These are phyloP conservation scores for Cotesia chilonis DNA, from an alignment of 1,140 invertebrate species.

Conservation along the genomic window DNA sequence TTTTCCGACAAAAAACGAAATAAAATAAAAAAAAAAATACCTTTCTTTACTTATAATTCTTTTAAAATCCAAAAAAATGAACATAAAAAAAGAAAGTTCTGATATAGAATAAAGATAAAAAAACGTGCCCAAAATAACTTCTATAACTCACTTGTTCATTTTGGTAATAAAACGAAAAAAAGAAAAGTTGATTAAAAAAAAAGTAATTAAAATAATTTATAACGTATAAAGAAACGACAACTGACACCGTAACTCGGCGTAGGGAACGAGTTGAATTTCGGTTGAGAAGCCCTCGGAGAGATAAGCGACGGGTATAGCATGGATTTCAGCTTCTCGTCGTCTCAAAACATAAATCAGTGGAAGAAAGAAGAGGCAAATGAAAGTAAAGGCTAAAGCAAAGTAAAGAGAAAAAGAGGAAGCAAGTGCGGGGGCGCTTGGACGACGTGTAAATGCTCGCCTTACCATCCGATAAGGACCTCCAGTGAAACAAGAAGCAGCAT, in stretches of 20 bases:
- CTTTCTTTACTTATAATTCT: too few relatives aligned
- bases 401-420: conserved; percentile 32
- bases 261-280: conserved; percentile 17
- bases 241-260: neutral
- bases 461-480: conserved; percentile 38
- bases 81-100: too few relatives aligned
- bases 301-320: conserved; percentile 12
- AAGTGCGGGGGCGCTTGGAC: conserved; percentile 37
- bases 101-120: too few relatives aligned
- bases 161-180: conserved; percentile 6
- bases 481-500: conserved; percentile 25
- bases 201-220: conserved; percentile 19
- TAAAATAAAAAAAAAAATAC: too few relatives aligned
- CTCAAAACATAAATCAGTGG: conserved; percentile 30
- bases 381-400: too few relatives aligned
- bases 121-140: too few relatives aligned
- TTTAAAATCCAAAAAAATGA: too few relatives aligned
- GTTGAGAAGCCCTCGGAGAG: conserved; percentile 11
- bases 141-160: too few relatives aligned
- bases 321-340: conserved; percentile 28
- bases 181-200: neutral
- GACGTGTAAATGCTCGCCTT: conserved; percentile 43
- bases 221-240: conserved; percentile 18
- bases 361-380: conserved; percentile 16
- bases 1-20: too few relatives aligned